Base-by-base conservation (phyloP, 2,888 invertebrate genomes). In the Leptura quadrifasciata region DNA sequence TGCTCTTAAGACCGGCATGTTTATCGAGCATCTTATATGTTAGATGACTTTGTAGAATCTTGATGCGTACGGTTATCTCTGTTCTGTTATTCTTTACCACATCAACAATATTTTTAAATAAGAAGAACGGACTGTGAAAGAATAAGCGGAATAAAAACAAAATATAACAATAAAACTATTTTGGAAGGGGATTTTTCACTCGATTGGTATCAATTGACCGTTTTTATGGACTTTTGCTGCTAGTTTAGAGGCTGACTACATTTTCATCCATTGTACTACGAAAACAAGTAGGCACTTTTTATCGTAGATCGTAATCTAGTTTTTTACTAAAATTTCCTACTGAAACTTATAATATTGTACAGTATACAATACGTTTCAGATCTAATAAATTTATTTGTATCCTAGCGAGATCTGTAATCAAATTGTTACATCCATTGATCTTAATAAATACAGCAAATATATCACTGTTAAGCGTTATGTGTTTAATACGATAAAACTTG, bases 1-100 rank as follows among this genome's bases (percentile, higher is more conserved):
- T 71, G 71, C 71, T 71, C 71, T 71, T 71, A 71, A 71, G 47
- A n/a, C 61, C 39, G 47, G 35, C 58, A 52, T 71, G 71, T 71
- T 71, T 71, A 71, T 71, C 71, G 71, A 60, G 12, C 69, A 58
- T 61, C 52, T 61, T 71, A 61, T 69, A 35, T 71, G 61, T 61
- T 61, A 24, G 61, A 71, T 71, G 71, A 71, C 71, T 52, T 18
- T 71, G 71, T 71, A 60, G 21, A 69, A 69, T 69, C 8, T 35
- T 20, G 21, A 60, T 31, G 18, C 18, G 31, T 63, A 35, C 58
- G 17, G 58, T 35, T 52, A 27, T 21, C 61, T 71, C 47, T 71
- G 27, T 61, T 52, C 61, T 21, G 58, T 21, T 21, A 20, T 24
- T 65, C 52, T 21, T 52, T 52, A 9, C 20, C 35, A 18, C 10